Evolutionary conservation across 1,140 invertebrate genomes (phyloP), one percentile per base, ranked within the genome.

Genomic region (Papilio dardanus): DNA sequence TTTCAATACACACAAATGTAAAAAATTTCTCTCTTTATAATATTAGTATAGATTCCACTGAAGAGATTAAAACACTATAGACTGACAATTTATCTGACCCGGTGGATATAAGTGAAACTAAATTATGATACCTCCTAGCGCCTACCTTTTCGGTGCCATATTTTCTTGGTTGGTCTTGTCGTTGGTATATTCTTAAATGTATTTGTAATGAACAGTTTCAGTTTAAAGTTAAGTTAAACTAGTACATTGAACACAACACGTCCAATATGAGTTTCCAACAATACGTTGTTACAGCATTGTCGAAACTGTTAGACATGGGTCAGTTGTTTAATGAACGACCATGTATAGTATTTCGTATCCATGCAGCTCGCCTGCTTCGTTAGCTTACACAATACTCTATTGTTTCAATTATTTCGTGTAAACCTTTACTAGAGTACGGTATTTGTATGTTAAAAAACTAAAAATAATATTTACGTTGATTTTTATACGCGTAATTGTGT

Each of bases 241-340:
- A 6, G 42, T n/a, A n/a, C 16, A 6, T 16, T 46, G 1, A 46
- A 46, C 42, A n/a, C n/a, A 46, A n/a, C 4, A 19, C n/a, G 42
- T 46, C 6, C 4, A 46, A 46, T 46, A 46, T 19, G 16, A 46
- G 42, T 46, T 46, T 46, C 16, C 16, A 46, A 46, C 42, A 46
- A 46, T 19, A 46, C n/a, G 2, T 46, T 46, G 42, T 46, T 46
- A 46, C 6, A 46, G 42, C 5, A 46, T n/a, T 46, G 42, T 46
- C 42, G n/a, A 46, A 46, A 46, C 42, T 46, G 42, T 46, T 46
- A 46, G 16, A 46, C n/a, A 46, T 46, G 42, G n/a, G 42, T 46
- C 42, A 46, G 16, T 46, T 46, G 16, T 46, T 46, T 46, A 19
- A 46, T 46, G 16, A 46, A 46, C 42, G 16, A 46, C 42, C 7